Evolutionary conservation across 2,797 vertebrate genomes (phyloP).

Genomic region (Pangasius djambal): DNA sequence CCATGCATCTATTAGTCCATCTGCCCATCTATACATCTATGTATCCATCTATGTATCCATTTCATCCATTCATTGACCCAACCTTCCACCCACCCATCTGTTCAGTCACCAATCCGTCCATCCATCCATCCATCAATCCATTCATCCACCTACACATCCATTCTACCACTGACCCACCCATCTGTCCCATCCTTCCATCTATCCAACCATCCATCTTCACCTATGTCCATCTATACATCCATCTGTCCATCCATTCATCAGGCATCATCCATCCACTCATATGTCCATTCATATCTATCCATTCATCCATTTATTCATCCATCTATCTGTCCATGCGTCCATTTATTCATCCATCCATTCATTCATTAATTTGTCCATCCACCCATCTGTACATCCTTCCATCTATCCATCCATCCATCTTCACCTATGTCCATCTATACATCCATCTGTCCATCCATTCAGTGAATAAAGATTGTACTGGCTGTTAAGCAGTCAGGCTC

Average conservation of each 20-base stretch:
- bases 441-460: neutral
- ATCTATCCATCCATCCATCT: neutral
- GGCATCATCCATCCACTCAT: neutral
- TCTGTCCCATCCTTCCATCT: neutral
- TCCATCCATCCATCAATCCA: neutral
- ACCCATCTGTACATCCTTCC: neutral
- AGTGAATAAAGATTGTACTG: neutral
- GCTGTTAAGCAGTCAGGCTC: neutral
- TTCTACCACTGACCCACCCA: neutral
- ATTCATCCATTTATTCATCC: neutral
- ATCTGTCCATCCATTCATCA: neutral
- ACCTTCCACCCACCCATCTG: neutral
- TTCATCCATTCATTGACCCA: neutral
- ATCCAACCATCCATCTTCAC: neutral
- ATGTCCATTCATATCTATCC: neutral
- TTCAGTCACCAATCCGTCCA: neutral
- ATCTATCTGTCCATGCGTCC: neutral
- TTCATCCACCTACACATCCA: neutral
- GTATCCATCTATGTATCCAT: neutral
- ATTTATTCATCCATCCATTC: neutral
- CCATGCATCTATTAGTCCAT: neutral
- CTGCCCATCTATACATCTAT: neutral
- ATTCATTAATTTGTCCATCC: neutral
- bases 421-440: neutral
- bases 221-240: neutral